Evolutionary conservation across 2,888 invertebrate genomes (phyloP), one percentile per base, ranked within the genome.

Genomic region (Bellardia pandia): DNA sequence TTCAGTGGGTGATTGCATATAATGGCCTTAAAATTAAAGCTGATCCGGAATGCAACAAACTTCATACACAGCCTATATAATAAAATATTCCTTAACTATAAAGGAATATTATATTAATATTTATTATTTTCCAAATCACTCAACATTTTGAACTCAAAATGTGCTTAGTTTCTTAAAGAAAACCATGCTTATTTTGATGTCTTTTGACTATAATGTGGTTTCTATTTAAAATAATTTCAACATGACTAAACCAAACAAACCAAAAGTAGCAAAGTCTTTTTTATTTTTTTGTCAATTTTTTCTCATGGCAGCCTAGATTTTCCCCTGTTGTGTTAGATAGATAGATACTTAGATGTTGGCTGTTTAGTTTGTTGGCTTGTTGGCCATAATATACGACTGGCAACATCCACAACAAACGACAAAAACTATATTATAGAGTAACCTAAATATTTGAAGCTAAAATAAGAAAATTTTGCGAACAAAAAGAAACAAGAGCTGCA

Each of bases 171-270:
- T 71, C 30, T 58, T 60, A 40, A 69, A 53, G 68, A 69, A 80
- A 60, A 40, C 14, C 16, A 14, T 37, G 8, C 14, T 16, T 33
- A 8, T 58, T 37, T 62, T 23, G 16, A 37, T 16, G 33, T 33
- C 37, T n/a, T 16, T 48, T 48, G 40, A 48, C 71, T 14, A 23
- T 33, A 33, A 13, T 77, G 13, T n/a, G 40, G 16, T 51, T 66
- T 45, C 51, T 33, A 37, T 74, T 78, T 60, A 56, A 68, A 77
- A 84, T 71, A 77, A 23, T 33, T 84, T 76, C 11, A 58, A 76
- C 71, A 85, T 80, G 80, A 76, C 80, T 71, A 72, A 85, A 81
- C 80, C 80, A 85, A 80, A 66, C 42, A 77, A 76, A 64, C 53
- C 30, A 76, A 76, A 58, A 37, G 9, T n/a, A 40, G 56, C 30